Percentiles rank a stretch among this genome's conserved stretches.
Conservation (phyloP, 1,140 invertebrate genomes). For the Sminthurides bifidus region DNA sequence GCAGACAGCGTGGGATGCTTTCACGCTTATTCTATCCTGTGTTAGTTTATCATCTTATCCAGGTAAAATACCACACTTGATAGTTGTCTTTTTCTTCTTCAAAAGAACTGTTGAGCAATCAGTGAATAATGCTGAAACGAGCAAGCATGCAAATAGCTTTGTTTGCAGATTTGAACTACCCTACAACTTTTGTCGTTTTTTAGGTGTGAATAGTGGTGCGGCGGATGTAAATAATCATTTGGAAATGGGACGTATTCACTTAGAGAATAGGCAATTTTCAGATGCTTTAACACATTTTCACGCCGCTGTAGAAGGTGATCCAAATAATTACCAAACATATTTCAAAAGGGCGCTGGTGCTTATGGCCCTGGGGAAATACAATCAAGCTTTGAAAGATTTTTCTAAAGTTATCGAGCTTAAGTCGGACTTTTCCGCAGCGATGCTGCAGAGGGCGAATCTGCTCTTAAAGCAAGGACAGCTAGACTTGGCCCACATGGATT, state of each 20-base stretch:
- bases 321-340: conserved; percentile 88
- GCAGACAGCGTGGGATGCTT: conserved; percentile 8
- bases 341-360: conserved; percentile 93
- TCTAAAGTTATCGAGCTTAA: conserved; percentile 84
- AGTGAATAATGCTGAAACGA: background rate
- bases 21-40: conserved; percentile 27
- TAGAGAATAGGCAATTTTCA: conserved; percentile 80
- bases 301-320: conserved; percentile 93
- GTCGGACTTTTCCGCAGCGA: conserved; percentile 82
- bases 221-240: conserved; percentile 83
- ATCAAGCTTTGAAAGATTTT: conserved; percentile 86
- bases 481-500: conserved; percentile 68
- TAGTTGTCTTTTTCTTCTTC: background rate
- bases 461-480: conserved; percentile 80
- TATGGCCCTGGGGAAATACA: conserved; percentile 89
- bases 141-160: background rate
- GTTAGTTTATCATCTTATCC: conserved; percentile 23
- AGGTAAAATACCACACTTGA: no score
- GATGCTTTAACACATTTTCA: conserved; percentile 97
- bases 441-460: conserved; percentile 73
- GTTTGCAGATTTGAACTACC: background rate
- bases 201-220: conserved; percentile 28
- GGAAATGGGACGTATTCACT: conserved; percentile 78
- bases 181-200: no score
- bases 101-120: background rate